Evolutionary conservation across 2,797 vertebrate genomes (phyloP), one percentile per base, ranked within the genome.

Genomic region (Catostomus latipinnis): DNA sequence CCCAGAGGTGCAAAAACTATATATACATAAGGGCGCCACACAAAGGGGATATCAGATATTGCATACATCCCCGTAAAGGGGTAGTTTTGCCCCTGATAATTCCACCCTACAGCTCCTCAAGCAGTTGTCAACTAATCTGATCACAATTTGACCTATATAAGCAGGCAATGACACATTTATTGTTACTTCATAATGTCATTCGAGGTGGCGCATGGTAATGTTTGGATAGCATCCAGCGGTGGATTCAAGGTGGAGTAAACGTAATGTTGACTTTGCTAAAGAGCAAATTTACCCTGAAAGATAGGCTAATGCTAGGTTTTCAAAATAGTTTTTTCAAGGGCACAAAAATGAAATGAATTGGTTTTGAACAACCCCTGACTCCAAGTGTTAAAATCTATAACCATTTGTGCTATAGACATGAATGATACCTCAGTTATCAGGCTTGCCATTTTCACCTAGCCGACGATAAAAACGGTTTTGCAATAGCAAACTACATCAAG

Each of bases 1-100:
- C 16, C 61, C 34, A 34, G 34, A 34, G 34, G 34, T 4, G 4
- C 80, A 78, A 82, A 53, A 57, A 71, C 16, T 13, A 67, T 61
- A 56, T 34, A 34, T 34, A 34, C 34, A 34, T 34, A 34, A 34
- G 34, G 34, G 34, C 34, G 34, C 34, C 34, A 34, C 34, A 34
- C 34, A 34, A 4, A 61, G 49, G 49, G 9, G 49, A 53, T 53
- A 53, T 53, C 10, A 4, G 34, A 34, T 34, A 34, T 34, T 34
- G 34, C 34, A 34, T 34, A 34, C 34, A 34, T 34, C 34, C 34
- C 34, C 4, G 34, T 34, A 34, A 34, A 34, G 34, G 2, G 34
- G 34, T 3, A 34, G 34, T 34, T 34, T 3, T 4, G 4, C 34
- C 34, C 34, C 34, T 52, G n/a, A 13, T 46, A 63, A 8, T 12